Percentiles rank a stretch among this genome's conserved stretches.
These are phyloP conservation scores for Caerostris extrusa DNA, from an alignment of 1,140 invertebrate genomes.

Conservation along the genomic window DNA sequence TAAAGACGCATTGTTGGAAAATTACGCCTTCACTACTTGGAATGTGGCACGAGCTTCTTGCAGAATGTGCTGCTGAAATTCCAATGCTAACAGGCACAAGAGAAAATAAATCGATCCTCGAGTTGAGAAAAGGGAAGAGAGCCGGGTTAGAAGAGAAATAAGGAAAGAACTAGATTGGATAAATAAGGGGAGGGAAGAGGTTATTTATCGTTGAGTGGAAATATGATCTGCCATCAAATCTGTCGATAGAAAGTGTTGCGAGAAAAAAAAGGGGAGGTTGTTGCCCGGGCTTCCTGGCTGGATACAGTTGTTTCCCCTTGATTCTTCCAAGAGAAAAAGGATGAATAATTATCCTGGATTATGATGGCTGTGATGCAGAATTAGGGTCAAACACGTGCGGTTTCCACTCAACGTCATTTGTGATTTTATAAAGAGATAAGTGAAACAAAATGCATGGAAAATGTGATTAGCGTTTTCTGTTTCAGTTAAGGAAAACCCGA, in stretches of 20 bases:
- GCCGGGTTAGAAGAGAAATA: background rate
- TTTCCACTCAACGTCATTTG: too few relatives aligned
- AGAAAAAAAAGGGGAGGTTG: background rate
- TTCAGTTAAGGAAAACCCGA: too few relatives aligned
- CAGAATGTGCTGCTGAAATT: background rate
- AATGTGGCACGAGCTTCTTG: background rate
- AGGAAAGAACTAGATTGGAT: background rate
- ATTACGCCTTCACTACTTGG: background rate
- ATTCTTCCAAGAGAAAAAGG: background rate
- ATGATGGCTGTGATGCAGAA: background rate
- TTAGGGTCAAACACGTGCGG: too few relatives aligned
- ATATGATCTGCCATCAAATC: background rate
- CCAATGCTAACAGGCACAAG: background rate
- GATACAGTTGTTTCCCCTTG: background rate
- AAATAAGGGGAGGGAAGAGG: slow-evolving; percentile 20
- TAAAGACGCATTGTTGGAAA: background rate
- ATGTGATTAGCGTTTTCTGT: too few relatives aligned
- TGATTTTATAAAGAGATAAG: too few relatives aligned
- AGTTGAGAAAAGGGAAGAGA: background rate
- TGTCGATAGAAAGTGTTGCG: background rate
- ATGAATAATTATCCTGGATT: slow-evolving; percentile 7
- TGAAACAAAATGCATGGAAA: too few relatives aligned
- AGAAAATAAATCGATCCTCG: background rate
- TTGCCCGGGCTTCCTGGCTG: background rate
- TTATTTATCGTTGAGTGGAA: slow-evolving; percentile 51